Conservation (phyloP, 1,140 invertebrate species). For the Atta texana region DNA sequence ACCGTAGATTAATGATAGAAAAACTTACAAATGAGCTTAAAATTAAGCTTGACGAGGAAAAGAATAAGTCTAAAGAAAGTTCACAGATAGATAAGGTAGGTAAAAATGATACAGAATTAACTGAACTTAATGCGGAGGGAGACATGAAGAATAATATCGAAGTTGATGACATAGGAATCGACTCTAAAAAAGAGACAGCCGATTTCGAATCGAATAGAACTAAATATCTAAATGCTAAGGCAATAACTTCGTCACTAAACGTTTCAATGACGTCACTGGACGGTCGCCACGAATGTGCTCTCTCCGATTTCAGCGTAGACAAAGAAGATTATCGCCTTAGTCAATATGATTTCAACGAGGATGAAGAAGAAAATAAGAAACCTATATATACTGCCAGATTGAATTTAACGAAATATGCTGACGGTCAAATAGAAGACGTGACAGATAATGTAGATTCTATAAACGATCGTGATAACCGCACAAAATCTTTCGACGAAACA, state of each 20-base stretch:
- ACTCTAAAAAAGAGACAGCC: not conserved
- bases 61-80: slow-evolving; percentile 10
- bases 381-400: slow-evolving; percentile 17
- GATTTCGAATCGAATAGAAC: slow-evolving; percentile 11
- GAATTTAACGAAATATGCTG: slow-evolving; percentile 10
- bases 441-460: not conserved
- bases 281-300: slow-evolving; percentile 66
- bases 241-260: slow-evolving; percentile 37
- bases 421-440: slow-evolving; percentile 4
- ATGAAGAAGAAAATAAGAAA: slow-evolving; percentile 12
- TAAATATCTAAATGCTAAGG: slow-evolving; percentile 13
- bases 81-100: slow-evolving; percentile 5
- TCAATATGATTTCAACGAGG: slow-evolving; percentile 56
- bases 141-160: not conserved
- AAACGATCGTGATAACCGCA: slow-evolving; percentile 10
- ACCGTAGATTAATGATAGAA: slow-evolving; percentile 27
- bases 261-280: slow-evolving; percentile 30
- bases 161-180: not conserved
- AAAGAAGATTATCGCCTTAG: slow-evolving; percentile 70
- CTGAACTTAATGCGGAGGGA: not conserved
- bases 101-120: not conserved
- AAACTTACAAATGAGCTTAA: slow-evolving; percentile 8
- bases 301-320: slow-evolving; percentile 70
- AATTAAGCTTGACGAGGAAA: not conserved
- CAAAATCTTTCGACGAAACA: not conserved